Evolutionary conservation across 2,888 invertebrate species (phyloP), one percentile per base, ranked within the genome.

Genomic region (Dolichomitus sp.): DNA sequence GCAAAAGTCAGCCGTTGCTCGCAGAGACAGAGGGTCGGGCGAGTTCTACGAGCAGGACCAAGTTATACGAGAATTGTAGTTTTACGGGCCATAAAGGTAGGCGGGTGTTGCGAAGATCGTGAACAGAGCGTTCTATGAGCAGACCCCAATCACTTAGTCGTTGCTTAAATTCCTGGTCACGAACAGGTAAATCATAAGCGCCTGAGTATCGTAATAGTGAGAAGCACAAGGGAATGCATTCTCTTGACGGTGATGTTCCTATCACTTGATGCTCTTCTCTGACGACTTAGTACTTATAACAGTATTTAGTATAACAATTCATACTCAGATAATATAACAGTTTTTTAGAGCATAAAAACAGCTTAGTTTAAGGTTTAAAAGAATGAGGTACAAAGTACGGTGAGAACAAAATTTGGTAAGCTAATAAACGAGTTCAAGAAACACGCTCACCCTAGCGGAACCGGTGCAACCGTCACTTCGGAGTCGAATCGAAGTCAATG

Each of bases 101-200:
- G 48, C 57, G 54, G 12, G 45, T 63, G 61, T 50, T 45, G 33
- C 70, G 68, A 33, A 45, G 59, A 48, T 12, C 59, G 45, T 59
- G 70, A 72, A 42, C 57, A 45, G 40, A 70, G 42, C 57, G 54
- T 42, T 70, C 40, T 19, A 23, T 14, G 33, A 37, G 45, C 65
- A 9, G 52, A 45, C 66, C 76, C 81, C 87, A 88, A 88, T 88
- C 88, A 88, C 84, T 89, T 88, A 86, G 84, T 70, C 81, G 70
- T 63, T 76, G 63, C 68, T 86, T 84, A 73, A 84, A 75, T 87
- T 83, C 77, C 86, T 76, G 72, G 84, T 88, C 89, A 89, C 86
- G 88, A 85, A 84, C 87, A 75, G 59, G 83, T 85, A 72, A 84
- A 83, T 84, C 82, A 80, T 76, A 57, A 73, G 83, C 65, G 68